Conservation (phyloP, 2,797 vertebrate species). For the Pseudomugil gertrudae region DNA sequence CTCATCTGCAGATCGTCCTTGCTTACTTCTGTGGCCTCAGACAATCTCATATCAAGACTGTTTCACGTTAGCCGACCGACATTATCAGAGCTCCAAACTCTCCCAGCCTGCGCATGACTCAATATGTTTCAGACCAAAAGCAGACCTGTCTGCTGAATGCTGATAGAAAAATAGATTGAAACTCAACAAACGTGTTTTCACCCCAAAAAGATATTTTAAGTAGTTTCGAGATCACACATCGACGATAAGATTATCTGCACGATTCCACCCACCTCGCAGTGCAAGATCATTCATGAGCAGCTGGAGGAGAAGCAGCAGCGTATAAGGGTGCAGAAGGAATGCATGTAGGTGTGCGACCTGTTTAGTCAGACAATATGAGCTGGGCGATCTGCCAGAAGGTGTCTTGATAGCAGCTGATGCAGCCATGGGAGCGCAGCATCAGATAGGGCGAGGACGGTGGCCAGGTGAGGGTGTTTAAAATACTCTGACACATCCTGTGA, state of each 20-base stretch:
- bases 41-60: constrained; percentile 69
- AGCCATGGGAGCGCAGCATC: constrained; percentile 57
- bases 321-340: constrained; percentile 30
- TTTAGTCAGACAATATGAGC: constrained; percentile 62
- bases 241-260: constrained; percentile 57
- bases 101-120: constrained; percentile 49
- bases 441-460: constrained; percentile 57
- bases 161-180: constrained; percentile 82
- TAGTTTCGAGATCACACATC: constrained; percentile 58
- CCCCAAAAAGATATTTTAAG: constrained; percentile 60
- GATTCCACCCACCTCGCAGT: constrained; percentile 38
- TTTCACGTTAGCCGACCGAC: constrained; percentile 56
- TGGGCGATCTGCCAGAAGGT: constrained; percentile 39
- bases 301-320: constrained; percentile 28
- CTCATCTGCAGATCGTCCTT: constrained; percentile 69
- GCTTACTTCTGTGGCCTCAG: constrained; percentile 72
- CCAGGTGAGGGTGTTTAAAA: constrained; percentile 66
- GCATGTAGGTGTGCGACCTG: constrained; percentile 60
- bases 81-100: constrained; percentile 67
- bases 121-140: constrained; percentile 48
- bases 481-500: constrained; percentile 67
- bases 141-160: constrained; percentile 59
- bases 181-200: constrained; percentile 45
- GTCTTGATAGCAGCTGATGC: constrained; percentile 57
- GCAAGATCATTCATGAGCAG: constrained; percentile 53